These are phyloP conservation scores for Eustalomyia histrio DNA, from an alignment of 2,888 invertebrate species.

Conservation along the genomic window DNA sequence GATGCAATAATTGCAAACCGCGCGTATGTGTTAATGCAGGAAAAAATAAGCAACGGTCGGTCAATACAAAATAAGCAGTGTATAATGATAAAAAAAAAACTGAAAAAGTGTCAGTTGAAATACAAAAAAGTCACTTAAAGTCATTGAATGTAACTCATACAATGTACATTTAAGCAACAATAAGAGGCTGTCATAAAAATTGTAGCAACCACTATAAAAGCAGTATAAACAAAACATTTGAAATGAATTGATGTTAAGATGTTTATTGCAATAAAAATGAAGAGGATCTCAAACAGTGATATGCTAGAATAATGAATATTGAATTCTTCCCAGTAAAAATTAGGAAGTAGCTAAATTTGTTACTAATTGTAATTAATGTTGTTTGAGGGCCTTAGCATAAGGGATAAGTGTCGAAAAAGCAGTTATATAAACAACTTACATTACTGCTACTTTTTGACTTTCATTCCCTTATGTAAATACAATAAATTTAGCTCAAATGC, in stretches of 20 bases:
- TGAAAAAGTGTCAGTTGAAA: not conserved
- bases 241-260: not conserved
- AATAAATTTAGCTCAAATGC: too few relatives aligned
- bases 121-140: not conserved
- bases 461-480: too few relatives aligned
- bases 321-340: too few relatives aligned
- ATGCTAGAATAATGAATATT: too few relatives aligned
- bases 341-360: too few relatives aligned
- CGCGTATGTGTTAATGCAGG: slow-evolving; percentile 19
- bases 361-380: too few relatives aligned
- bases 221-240: slow-evolving; percentile 14
- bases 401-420: too few relatives aligned
- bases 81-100: not conserved
- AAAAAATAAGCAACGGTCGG: not conserved
- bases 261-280: not conserved
- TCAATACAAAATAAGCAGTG: not conserved
- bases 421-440: too few relatives aligned
- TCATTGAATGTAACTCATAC: slow-evolving; percentile 2
- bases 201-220: slow-evolving; percentile 1
- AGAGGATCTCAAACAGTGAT: not conserved
- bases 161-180: slow-evolving; percentile 1
- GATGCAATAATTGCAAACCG: slow-evolving; percentile 29
- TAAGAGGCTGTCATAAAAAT: slow-evolving; percentile 4
- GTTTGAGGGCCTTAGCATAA: too few relatives aligned
- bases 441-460: too few relatives aligned